Conservation (phyloP, 2,888 invertebrate species). For the Mycogona germanica region DNA sequence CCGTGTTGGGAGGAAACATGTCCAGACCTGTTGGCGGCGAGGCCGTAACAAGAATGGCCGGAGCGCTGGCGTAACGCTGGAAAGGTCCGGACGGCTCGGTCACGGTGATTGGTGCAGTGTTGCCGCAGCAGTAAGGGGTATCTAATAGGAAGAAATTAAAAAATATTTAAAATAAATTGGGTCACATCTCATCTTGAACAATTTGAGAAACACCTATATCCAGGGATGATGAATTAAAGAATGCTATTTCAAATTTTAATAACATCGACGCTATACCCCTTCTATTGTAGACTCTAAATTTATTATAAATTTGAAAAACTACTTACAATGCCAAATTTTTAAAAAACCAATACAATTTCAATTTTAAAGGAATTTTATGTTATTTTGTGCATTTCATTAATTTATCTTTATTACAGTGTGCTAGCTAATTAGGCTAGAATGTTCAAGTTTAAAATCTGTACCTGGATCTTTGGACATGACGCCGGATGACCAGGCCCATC, state of each 20-base stretch:
- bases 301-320: too few species aligned
- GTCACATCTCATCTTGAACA: too few species aligned
- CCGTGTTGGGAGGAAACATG: slow-evolving; percentile 38
- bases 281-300: too few species aligned
- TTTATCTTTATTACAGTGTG: not conserved
- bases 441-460: not conserved
- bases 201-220: too few species aligned
- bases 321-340: too few species aligned
- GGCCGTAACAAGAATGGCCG: slow-evolving; percentile 36
- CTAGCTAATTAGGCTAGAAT: too few species aligned
- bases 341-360: too few species aligned
- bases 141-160: slow-evolving; percentile 11
- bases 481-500: not conserved
- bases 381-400: too few species aligned
- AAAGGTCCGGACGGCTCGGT: slow-evolving; percentile 36
- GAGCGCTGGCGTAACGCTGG: slow-evolving; percentile 40
- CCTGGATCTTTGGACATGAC: slow-evolving; percentile 8
- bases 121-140: slow-evolving; percentile 41
- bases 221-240: too few species aligned
- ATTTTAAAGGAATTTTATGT: too few species aligned
- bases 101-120: slow-evolving; percentile 25
- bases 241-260: too few species aligned
- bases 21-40: slow-evolving; percentile 30
- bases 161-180: not conserved
- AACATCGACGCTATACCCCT: too few species aligned